Conservation (phyloP, 2,797 vertebrate species). For the Manis javanica region DNA sequence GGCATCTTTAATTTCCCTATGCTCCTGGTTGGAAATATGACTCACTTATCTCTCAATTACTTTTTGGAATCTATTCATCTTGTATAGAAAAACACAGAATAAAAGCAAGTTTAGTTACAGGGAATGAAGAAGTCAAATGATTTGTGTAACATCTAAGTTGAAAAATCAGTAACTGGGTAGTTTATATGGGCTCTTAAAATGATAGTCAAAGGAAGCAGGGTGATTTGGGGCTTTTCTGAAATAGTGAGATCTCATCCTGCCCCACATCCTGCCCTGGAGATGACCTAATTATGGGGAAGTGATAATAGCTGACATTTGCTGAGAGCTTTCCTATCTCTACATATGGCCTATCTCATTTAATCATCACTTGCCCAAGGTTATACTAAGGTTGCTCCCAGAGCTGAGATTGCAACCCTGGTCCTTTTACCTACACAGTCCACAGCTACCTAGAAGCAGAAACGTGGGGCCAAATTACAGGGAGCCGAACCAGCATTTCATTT, state of each 20-base stretch:
- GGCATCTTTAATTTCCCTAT: not conserved
- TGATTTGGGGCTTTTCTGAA: constrained; percentile 14
- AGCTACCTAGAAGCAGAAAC: not conserved
- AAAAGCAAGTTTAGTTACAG: not conserved
- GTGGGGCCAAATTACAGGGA: not conserved
- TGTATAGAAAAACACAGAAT: constrained; percentile 21
- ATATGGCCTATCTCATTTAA: not conserved
- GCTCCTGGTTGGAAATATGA: not conserved
- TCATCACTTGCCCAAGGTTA: not conserved
- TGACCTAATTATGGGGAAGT: constrained; percentile 51
- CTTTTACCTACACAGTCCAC: not conserved
- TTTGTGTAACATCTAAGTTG: not conserved
- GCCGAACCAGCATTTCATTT: constrained; percentile 5
- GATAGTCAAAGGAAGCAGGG: not conserved
- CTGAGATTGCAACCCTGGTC: not conserved
- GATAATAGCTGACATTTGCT: constrained; percentile 34
- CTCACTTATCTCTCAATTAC: not conserved
- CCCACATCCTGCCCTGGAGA: constrained; percentile 33
- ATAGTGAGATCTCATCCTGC: not conserved
- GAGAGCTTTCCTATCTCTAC: not conserved
- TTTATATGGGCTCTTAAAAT: constrained; percentile 22
- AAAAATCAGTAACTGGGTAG: constrained; percentile 17
- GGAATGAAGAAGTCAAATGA: constrained; percentile 5
- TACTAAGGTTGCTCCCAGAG: not conserved
- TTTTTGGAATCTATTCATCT: not conserved